Percentiles rank a stretch among this genome's conserved stretches.
Evolutionary conservation across 2,797 vertebrate species (phyloP).

Genomic region (Paedocypris micromegethes): DNA sequence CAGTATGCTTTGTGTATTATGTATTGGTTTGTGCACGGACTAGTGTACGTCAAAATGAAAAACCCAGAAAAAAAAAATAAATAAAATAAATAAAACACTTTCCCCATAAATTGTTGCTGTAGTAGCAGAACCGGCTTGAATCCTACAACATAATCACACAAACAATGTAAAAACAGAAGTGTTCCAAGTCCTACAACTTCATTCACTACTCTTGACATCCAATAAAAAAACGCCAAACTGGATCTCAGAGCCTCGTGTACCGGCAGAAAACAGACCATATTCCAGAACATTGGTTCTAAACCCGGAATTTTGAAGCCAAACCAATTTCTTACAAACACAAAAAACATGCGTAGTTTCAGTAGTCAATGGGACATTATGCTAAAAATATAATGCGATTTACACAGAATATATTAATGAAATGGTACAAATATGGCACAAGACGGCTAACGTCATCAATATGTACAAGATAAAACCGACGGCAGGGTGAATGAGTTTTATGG

Average conservation of each 20-base stretch:
- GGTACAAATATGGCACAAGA: constrained; percentile 33
- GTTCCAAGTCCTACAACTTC: too few relatives aligned
- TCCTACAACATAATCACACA: neutral
- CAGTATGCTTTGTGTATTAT: neutral
- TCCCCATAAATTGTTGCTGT: neutral
- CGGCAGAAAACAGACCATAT: constrained; percentile 6
- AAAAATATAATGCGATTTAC: constrained; percentile 42
- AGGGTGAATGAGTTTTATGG: neutral
- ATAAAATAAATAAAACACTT: constrained; percentile 25
- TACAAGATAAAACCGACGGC: constrained; percentile 10
- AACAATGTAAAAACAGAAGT: neutral
- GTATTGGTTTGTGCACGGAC: neutral
- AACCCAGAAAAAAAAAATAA: constrained; percentile 17
- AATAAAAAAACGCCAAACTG: too few relatives aligned
- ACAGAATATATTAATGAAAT: constrained; percentile 35
- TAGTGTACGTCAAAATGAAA: neutral
- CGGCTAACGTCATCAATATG: constrained; percentile 8
- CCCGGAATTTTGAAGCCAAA: neutral
- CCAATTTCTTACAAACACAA: constrained; percentile 2
- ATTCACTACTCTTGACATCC: too few relatives aligned
- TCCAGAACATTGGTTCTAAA: too few relatives aligned
- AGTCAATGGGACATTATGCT: constrained; percentile 22
- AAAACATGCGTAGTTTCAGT: constrained; percentile 29
- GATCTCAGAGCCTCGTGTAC: neutral
- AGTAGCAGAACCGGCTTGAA: constrained; percentile 9